Conservation (phyloP, 2,888 invertebrate genomes). For the Caenorhabditis wallacei region DNA sequence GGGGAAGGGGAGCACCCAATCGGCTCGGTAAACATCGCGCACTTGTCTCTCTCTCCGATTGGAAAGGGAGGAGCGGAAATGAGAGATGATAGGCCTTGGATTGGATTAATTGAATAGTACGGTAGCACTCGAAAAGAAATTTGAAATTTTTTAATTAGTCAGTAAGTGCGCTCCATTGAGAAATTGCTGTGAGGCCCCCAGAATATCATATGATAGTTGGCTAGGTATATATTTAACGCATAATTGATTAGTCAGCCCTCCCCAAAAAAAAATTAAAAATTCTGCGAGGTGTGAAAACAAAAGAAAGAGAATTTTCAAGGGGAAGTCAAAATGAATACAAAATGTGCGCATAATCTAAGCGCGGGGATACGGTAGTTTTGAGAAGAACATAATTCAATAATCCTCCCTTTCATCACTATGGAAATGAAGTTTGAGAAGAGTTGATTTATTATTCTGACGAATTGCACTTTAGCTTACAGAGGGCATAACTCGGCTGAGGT, state of each 20-base stretch:
- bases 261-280: conserved; percentile 27
- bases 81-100: too few species aligned
- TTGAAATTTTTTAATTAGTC: too few species aligned
- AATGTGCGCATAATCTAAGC: conserved; percentile 37
- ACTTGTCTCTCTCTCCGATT: background rate
- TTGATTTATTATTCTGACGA: background rate
- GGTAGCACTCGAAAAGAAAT: too few species aligned
- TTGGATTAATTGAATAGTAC: too few species aligned
- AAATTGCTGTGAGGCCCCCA: too few species aligned
- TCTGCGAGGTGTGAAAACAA: conserved; percentile 45
- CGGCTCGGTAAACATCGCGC: conserved; percentile 63
- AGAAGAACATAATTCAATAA: conserved; percentile 50
- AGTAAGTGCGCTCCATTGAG: too few species aligned
- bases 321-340: conserved; percentile 64
- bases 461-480: too few species aligned
- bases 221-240: conserved; percentile 28
- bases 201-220: too few species aligned
- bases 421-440: conserved; percentile 12
- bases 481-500: too few species aligned
- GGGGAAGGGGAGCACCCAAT: too few species aligned
- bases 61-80: background rate
- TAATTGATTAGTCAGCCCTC: conserved; percentile 28
- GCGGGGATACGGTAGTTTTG: conserved; percentile 17
- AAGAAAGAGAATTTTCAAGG: conserved; percentile 51
- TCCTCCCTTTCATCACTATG: conserved; percentile 28